Base-by-base conservation (phyloP, 2,888 invertebrate genomes). In the Rambutsinella grinnellia region DNA sequence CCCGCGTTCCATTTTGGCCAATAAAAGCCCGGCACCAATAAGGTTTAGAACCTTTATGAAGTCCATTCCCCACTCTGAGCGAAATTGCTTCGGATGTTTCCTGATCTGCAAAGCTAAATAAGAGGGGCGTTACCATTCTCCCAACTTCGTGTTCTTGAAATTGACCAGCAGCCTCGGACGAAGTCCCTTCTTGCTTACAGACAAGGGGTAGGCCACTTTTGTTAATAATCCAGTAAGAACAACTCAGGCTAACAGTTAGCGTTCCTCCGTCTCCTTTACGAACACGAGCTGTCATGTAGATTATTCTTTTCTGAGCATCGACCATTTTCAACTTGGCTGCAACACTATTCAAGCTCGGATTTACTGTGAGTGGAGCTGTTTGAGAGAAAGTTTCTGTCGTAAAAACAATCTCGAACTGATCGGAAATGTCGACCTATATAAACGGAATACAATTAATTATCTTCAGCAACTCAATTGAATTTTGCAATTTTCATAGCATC, bases 181-280 rank as follows among this genome's bases (percentile, higher is more conserved):
- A 90, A 15, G 92, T 91, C 0, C 94, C 94, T 86, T 95, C 96
- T 87, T 98, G 97, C 83, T 93, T 92, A 87, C 97, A 96, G 67
- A 99, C 93, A 77, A 99, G 88, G n/a, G 99, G 98, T 78, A 99
- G 88, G 0, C 98, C 98, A 5, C 97, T 94, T 87, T 94, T 94
- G 88, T 99, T 99, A 75, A 99, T 92, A 82, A 99, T 91, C 98
- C 98, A 99, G 88, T 93, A 97, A 2, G 95, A 93, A 2, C 80
- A 81, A 46, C 79, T 71, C 26, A 81, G 57, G 15, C 51, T 63
- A 54, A 91, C 92, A 89, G 89, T 89, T 75, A 92, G 87, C 6
- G 90, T 90, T n/a, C 88, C 90, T 17, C 91, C 92, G 84, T 89
- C 89, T 47, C 89, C 87, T 0, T 89, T 88, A 28, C 88, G 87